Evolutionary conservation across 2,888 invertebrate genomes (phyloP).

Genomic region (Chrysina gloriosa): DNA sequence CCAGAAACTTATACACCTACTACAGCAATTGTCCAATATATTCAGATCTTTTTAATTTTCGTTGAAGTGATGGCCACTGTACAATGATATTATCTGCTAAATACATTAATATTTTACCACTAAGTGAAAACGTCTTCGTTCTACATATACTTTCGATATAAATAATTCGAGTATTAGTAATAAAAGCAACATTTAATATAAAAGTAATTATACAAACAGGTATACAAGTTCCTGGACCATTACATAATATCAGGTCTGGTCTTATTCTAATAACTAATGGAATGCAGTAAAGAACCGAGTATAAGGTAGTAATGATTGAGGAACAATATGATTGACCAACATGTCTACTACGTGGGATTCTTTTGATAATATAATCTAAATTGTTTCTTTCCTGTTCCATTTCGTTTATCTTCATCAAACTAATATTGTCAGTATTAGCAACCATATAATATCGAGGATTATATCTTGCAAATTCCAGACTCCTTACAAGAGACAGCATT

Average conservation of each 20-base stretch:
- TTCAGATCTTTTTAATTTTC: conserved; percentile 74
- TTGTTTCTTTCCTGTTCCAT: conserved; percentile 62
- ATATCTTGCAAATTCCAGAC: conserved; percentile 74
- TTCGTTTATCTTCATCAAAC: conserved; percentile 74
- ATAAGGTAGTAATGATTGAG: conserved; percentile 81
- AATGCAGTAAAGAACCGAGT: conserved; percentile 76
- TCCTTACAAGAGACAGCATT: conserved; percentile 80
- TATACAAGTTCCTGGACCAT: conserved; percentile 97
- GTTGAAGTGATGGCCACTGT: conserved; percentile 88
- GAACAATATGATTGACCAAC: conserved; percentile 88
- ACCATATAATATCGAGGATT: conserved; percentile 81
- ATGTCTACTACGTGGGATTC: conserved; percentile 85
- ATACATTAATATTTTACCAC: conserved; percentile 86
- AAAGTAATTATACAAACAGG: conserved; percentile 87
- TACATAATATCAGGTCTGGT: conserved; percentile 88
- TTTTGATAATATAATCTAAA: conserved; percentile 66
- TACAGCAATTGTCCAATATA: conserved; percentile 83
- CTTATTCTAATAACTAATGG: conserved; percentile 75
- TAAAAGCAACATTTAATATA: conserved; percentile 75
- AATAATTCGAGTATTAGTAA: conserved; percentile 79
- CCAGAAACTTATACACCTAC: conserved; percentile 44
- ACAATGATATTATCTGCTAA: conserved; percentile 90
- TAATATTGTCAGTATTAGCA: conserved; percentile 82
- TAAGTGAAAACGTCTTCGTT: conserved; percentile 88
- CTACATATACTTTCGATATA: conserved; percentile 97